A percentile compares a stretch with the other conserved stretches of the same genome.
Conservation (phyloP, 23 tunicate genomes). For the Diplosoma virens region DNA sequence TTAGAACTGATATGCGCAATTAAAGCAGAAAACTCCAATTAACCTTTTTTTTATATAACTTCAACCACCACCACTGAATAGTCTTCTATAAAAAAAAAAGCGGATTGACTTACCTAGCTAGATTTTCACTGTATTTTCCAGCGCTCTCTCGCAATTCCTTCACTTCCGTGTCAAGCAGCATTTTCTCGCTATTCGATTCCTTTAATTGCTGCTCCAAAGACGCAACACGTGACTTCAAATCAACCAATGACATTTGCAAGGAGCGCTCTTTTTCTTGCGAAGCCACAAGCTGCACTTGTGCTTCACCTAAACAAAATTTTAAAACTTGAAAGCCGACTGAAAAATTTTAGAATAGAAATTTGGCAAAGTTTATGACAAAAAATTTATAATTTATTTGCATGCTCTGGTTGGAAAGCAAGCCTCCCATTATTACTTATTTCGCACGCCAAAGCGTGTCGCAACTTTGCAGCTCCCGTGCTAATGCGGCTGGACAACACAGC, state of each 20-base stretch:
- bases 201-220: slow-evolving; percentile 56
- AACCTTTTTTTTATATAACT: too few relatives aligned
- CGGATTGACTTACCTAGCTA: slow-evolving; percentile 8
- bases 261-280: slow-evolving; percentile 66
- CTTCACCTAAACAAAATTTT: slow-evolving; percentile 37
- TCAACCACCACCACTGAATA: too few relatives aligned
- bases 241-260: slow-evolving; percentile 44
- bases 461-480: too few relatives aligned
- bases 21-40: too few relatives aligned
- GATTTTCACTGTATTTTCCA: background rate
- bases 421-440: too few relatives aligned
- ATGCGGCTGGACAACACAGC: too few relatives aligned
- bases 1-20: too few relatives aligned
- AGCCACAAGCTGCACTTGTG: slow-evolving; percentile 50
- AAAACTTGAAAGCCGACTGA: background rate
- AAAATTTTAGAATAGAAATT: background rate
- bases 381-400: too few relatives aligned
- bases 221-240: slow-evolving; percentile 42
- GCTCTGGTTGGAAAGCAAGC: too few relatives aligned
- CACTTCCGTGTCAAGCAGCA: slow-evolving; percentile 20
- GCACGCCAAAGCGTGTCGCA: too few relatives aligned
- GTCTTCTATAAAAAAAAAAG: background rate
- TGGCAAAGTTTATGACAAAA: background rate
- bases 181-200: slow-evolving; percentile 20
- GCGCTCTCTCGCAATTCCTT: slow-evolving; percentile 20